Base-by-base conservation (phyloP, 1,140 invertebrate genomes). In the Heliconius hermathena region DNA sequence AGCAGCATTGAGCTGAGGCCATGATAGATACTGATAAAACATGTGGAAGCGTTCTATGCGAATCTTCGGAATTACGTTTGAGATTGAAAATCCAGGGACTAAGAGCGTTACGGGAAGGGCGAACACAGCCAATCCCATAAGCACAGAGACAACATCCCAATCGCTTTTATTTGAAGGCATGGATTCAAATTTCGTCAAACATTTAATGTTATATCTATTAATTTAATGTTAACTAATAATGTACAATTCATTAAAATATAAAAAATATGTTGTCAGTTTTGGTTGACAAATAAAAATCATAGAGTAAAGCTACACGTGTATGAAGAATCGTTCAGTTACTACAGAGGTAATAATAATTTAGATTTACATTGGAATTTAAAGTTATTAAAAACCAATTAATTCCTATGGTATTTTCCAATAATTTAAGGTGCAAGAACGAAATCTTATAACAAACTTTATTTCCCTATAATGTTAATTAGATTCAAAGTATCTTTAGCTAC, bases 61-160 rank as follows among this genome's bases (percentile, higher is more conserved):
- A 11, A 91, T 46, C 80, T 93, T 94, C 0, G 93, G 91, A 9
- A 93, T 75, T 41, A 91, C 71, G 38, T 90, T 76, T 90, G 90
- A 93, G 54, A 94, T 71, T 8, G 89, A 90, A 82, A 94, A 93
- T 6, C 81, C 84, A 1, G 92, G 91, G 6, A 91, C 78, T 8
- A 94, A 80, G 6, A 93, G 79, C 6, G 90, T 92, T 26, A 94
- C 72, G 0, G 93, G 93, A 41, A 94, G 78, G 4, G 81, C 80
- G 57, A 94, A 94, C 36, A 90, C 92, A 13, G 87, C 73, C 8
- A 91, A 8, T 8, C 83, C 81, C 70, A 88, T 78, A n/a, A 88
- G 49, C 26, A 90, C 70, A 8, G 87, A 82, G 20, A 78, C 73
- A 22, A 78, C 76, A 79, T 93, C 91, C 73, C 84, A 89, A 29